Percentiles rank a stretch among this genome's conserved stretches.
phyloP scores from a whole-genome alignment of 2,113 vertebrate genomes.

The Rafetus swinhoei region DNA sequence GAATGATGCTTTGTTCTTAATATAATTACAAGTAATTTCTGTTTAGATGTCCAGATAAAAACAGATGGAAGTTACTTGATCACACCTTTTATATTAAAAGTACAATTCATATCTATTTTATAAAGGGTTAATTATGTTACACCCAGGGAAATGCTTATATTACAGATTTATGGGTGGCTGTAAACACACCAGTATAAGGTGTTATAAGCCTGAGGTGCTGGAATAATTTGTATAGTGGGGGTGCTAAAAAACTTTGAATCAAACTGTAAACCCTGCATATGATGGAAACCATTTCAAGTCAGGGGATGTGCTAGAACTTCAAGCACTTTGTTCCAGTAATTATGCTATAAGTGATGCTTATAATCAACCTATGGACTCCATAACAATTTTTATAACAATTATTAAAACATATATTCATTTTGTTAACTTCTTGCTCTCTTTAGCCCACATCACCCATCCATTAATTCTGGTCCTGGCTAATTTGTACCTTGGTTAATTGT shows the following conservation, averaged over 20 bases:
- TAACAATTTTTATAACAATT: neutral
- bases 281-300: no score
- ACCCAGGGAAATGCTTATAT: neutral
- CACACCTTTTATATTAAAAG: neutral
- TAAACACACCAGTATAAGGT: neutral
- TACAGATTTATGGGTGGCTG: neutral
- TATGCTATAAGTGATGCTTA: neutral
- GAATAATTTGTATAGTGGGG: no score
- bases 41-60: neutral
- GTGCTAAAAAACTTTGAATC: no score
- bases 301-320: no score
- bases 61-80: neutral
- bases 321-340: accelerated
- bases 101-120: neutral
- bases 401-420: neutral
- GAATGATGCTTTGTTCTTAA: neutral
- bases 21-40: neutral
- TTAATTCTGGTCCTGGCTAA: neutral
- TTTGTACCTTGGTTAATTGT: neutral
- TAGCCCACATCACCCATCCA: neutral
- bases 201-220: neutral
- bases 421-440: neutral
- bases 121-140: neutral
- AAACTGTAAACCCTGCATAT: no score
- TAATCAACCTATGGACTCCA: no score